A percentile compares a stretch with the other conserved stretches of the same genome.
phyloP scores from a whole-genome alignment of 2,888 invertebrate species.

The Eilema sororculum region DNA sequence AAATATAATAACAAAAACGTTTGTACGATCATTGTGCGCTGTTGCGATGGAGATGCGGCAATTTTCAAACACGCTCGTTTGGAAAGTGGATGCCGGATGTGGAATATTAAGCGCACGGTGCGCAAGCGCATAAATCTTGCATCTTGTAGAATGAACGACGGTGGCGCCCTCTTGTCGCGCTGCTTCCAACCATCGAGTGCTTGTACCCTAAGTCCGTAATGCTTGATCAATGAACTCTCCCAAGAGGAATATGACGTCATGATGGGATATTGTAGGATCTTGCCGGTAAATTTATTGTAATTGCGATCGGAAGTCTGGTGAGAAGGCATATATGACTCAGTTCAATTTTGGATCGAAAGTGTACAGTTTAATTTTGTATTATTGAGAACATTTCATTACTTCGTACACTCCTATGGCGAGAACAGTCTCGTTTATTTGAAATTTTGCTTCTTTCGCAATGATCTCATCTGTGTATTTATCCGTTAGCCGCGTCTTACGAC shows the following conservation, averaged over 20 bases:
- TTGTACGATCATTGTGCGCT: conserved; percentile 45
- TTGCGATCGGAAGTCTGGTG: neutral
- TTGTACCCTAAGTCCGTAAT: conserved; percentile 14
- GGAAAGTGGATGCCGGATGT: conserved; percentile 74
- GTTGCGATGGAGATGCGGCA: conserved; percentile 61
- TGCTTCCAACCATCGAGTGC: conserved; percentile 22
- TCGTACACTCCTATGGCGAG: too few species aligned
- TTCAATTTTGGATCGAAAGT: neutral
- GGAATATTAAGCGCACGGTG: conserved; percentile 64
- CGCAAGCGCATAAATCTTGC: conserved; percentile 68
- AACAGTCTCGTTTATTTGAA: too few species aligned
- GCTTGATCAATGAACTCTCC: conserved; percentile 20
- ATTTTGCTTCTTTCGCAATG: too few species aligned
- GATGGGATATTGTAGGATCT: conserved; percentile 6
- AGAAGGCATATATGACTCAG: conserved; percentile 3
- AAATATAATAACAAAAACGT: conserved; percentile 30
- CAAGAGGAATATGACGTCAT: conserved; percentile 18
- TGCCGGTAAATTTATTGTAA: conserved; percentile 5
- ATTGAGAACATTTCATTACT: neutral
- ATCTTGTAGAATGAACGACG: conserved; percentile 52
- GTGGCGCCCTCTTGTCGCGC: conserved; percentile 58
- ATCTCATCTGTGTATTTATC: too few species aligned
- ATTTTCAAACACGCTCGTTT: conserved; percentile 68
- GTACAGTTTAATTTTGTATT: neutral
- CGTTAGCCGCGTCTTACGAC: too few species aligned